Evolutionary conservation across 2,113 vertebrate genomes (phyloP).

Genomic region (Tinamus guttatus): DNA sequence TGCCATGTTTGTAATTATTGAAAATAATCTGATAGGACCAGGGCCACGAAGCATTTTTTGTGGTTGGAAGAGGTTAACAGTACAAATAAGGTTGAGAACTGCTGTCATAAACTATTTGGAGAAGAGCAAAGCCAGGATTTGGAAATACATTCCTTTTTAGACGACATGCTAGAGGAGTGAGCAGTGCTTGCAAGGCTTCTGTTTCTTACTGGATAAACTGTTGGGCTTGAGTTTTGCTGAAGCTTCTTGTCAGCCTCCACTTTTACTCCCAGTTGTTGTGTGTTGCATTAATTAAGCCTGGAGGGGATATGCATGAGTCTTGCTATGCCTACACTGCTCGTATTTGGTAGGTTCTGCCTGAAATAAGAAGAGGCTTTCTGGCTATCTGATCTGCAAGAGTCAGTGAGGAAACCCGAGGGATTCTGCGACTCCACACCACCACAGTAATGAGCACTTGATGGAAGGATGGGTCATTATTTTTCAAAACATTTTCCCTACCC

Average conservation of each 20-base stretch:
- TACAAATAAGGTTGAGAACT: neutral
- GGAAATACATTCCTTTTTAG: neutral
- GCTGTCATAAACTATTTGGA: neutral
- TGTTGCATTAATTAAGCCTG: neutral
- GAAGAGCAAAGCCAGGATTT: neutral
- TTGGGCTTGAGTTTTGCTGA: neutral
- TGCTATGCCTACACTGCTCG: accelerated
- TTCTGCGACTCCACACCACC: neutral
- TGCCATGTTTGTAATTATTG: neutral
- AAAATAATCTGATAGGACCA: neutral
- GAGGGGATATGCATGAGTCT: neutral
- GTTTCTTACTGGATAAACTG: neutral
- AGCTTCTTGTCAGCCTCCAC: neutral
- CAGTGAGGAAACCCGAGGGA: neutral
- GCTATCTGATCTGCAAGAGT: neutral
- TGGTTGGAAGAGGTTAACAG: neutral
- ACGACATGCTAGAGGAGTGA: neutral
- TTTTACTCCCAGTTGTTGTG: neutral
- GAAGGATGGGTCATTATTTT: constrained; percentile 32
- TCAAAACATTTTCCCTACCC: neutral
- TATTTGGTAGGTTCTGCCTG: neutral
- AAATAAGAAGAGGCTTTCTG: neutral
- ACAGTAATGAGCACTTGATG: neutral
- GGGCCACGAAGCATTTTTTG: neutral
- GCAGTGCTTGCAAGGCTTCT: neutral